phyloP scores from a whole-genome alignment of 2,888 invertebrate species.

The Seira sanloemensis region DNA sequence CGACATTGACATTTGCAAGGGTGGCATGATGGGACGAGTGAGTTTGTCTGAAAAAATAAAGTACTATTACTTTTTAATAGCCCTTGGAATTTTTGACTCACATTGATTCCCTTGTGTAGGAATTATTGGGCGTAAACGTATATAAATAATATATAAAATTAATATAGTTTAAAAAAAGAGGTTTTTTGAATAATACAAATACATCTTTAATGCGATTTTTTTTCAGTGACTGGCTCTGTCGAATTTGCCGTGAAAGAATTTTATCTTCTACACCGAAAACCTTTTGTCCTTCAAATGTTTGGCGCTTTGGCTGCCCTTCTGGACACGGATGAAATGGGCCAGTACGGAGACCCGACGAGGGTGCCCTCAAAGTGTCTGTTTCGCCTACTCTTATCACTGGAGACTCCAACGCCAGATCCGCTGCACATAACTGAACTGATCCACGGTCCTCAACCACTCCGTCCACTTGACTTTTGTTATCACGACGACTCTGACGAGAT shows the following conservation, averaged over 20 bases:
- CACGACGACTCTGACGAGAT: slow-evolving; percentile 98
- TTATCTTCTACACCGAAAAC: slow-evolving; percentile 97
- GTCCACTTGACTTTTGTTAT: slow-evolving; percentile 98
- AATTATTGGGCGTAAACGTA: slow-evolving; percentile 92
- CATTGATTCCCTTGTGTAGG: slow-evolving; percentile 77
- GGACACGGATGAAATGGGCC: slow-evolving; percentile 91
- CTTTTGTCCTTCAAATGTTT: slow-evolving; percentile 99
- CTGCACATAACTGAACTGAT: slow-evolving; percentile 94
- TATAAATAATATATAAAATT: slow-evolving; percentile 67
- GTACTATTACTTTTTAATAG: not conserved
- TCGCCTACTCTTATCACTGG: slow-evolving; percentile 91
- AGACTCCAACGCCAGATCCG: slow-evolving; percentile 95
- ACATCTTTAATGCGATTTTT: too few relatives aligned
- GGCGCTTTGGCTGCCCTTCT: slow-evolving; percentile 97
- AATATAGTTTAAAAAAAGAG: slow-evolving; percentile 3
- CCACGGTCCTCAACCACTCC: slow-evolving; percentile 92
- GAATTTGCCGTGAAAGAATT: slow-evolving; percentile 99
- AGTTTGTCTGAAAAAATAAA: slow-evolving; percentile 40
- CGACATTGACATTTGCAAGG: slow-evolving; percentile 93
- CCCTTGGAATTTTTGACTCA: too few relatives aligned
- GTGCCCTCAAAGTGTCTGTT: slow-evolving; percentile 94
- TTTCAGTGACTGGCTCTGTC: slow-evolving; percentile 94
- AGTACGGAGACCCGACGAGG: slow-evolving; percentile 82
- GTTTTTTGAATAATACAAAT: too few relatives aligned
- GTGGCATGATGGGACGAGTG: slow-evolving; percentile 91